Percentiles rank a stretch among this genome's conserved stretches.
phyloP scores from a whole-genome alignment of 2,888 invertebrate genomes.

The Amblyteles armatorius region DNA sequence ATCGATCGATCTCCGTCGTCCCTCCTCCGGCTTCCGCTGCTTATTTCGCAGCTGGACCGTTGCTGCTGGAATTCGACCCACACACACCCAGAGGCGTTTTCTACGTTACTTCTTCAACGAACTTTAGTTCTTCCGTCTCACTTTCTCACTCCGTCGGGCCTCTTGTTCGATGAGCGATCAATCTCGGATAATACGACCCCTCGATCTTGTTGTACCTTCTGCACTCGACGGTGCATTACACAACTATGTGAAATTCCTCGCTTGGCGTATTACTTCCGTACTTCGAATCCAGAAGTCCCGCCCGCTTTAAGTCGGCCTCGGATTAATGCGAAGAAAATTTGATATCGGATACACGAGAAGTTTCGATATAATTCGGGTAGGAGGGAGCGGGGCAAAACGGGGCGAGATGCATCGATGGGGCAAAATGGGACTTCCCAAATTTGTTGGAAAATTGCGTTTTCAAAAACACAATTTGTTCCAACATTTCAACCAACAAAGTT shows the following conservation, averaged over 20 bases:
- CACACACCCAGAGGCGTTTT: slow-evolving; percentile 7
- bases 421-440: too few relatives aligned
- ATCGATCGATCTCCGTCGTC: slow-evolving; percentile 59
- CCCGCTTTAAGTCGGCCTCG: slow-evolving; percentile 4
- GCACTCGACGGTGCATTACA: slow-evolving; percentile 1
- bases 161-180: slow-evolving; percentile 39
- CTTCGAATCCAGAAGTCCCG: slow-evolving; percentile 34
- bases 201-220: slow-evolving; percentile 23
- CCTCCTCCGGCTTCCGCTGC: slow-evolving; percentile 31
- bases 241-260: neutral
- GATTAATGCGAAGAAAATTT: slow-evolving; percentile 26
- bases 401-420: too few relatives aligned
- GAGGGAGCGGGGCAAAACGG: neutral
- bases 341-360: neutral
- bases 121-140: neutral
- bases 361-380: neutral
- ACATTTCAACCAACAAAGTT: too few relatives aligned
- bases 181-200: slow-evolving; percentile 12
- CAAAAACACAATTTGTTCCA: too few relatives aligned
- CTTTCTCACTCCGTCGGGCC: slow-evolving; percentile 6
- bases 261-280: slow-evolving; percentile 41
- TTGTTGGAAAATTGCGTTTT: too few relatives aligned
- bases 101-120: neutral
- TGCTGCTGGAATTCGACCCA: slow-evolving; percentile 37
- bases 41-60: slow-evolving; percentile 45